Evolutionary conservation across 2,888 invertebrate genomes (phyloP).

Genomic region (Archips xylosteana): DNA sequence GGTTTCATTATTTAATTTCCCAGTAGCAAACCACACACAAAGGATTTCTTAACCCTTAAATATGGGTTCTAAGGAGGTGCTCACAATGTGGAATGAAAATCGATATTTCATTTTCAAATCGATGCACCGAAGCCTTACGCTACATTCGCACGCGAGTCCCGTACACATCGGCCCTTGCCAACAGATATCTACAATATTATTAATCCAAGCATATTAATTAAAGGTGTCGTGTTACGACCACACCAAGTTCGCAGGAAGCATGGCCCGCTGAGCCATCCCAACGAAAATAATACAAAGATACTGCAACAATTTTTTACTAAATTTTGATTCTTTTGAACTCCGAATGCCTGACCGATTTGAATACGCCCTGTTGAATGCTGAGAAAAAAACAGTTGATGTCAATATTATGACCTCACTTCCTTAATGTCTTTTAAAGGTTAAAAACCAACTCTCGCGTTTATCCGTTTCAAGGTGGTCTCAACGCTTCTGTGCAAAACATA

Average conservation of each 20-base stretch:
- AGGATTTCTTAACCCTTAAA: constrained; percentile 32
- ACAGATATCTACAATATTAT: constrained; percentile 81
- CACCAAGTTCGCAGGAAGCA: constrained; percentile 83
- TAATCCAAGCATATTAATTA: constrained; percentile 83
- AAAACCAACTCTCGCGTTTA: constrained; percentile 49
- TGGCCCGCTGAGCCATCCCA: constrained; percentile 76
- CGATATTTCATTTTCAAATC: constrained; percentile 73
- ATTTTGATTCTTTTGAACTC: constrained; percentile 67
- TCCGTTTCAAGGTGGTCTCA: constrained; percentile 39
- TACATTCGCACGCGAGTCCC: constrained; percentile 79
- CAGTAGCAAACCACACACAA: constrained; percentile 40
- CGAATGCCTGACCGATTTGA: constrained; percentile 62
- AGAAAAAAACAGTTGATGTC: constrained; percentile 52
- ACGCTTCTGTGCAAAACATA: constrained; percentile 3
- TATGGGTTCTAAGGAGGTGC: constrained; percentile 21
- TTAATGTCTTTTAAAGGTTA: constrained; percentile 56
- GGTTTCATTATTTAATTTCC: constrained; percentile 13
- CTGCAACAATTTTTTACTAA: constrained; percentile 66
- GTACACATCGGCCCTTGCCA: constrained; percentile 67
- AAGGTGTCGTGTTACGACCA: constrained; percentile 82
- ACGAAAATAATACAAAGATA: constrained; percentile 79
- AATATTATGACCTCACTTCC: constrained; percentile 59
- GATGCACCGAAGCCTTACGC: constrained; percentile 78
- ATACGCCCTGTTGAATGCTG: constrained; percentile 37
- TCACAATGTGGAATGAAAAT: constrained; percentile 62